phyloP scores from a whole-genome alignment of 1,140 invertebrate genomes.

The Xylocopa sonorina region DNA sequence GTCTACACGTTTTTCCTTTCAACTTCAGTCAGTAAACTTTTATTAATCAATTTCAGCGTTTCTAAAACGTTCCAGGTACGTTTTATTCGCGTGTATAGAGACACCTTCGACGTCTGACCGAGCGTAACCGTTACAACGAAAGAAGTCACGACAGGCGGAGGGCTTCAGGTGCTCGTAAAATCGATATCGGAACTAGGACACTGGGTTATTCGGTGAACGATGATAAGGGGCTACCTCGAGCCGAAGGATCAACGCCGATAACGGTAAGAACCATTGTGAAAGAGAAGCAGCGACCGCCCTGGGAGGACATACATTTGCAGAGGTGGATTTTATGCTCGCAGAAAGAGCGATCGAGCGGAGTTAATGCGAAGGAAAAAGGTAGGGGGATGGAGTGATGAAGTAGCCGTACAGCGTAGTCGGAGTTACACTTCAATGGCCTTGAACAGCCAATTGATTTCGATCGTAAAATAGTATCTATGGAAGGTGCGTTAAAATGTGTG shows the following conservation, averaged over 20 bases:
- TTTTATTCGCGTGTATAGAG: background rate
- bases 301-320: too few relatives aligned
- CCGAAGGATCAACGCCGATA: slow-evolving; percentile 35
- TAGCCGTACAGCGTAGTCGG: background rate
- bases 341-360: background rate
- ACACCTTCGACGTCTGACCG: background rate
- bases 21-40: background rate
- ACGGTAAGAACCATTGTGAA: slow-evolving; percentile 11
- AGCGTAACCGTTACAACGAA: slow-evolving; percentile 34
- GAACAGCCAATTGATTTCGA: slow-evolving; percentile 3
- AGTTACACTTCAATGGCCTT: background rate
- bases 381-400: too few relatives aligned
- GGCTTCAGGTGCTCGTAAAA: slow-evolving; percentile 68
- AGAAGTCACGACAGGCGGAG: slow-evolving; percentile 62
- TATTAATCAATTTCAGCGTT: too few relatives aligned
- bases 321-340: too few relatives aligned
- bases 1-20: too few relatives aligned
- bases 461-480: background rate
- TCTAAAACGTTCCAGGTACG: background rate
- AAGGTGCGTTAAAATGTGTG: too few relatives aligned
- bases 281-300: background rate
- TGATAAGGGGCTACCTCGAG: slow-evolving; percentile 70
- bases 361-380: too few relatives aligned
- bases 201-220: slow-evolving; percentile 71
- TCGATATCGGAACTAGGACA: slow-evolving; percentile 78